Evolutionary conservation across 2,888 invertebrate genomes (phyloP), one percentile per base, ranked within the genome.

Genomic region (Liposcelis brunnea): DNA sequence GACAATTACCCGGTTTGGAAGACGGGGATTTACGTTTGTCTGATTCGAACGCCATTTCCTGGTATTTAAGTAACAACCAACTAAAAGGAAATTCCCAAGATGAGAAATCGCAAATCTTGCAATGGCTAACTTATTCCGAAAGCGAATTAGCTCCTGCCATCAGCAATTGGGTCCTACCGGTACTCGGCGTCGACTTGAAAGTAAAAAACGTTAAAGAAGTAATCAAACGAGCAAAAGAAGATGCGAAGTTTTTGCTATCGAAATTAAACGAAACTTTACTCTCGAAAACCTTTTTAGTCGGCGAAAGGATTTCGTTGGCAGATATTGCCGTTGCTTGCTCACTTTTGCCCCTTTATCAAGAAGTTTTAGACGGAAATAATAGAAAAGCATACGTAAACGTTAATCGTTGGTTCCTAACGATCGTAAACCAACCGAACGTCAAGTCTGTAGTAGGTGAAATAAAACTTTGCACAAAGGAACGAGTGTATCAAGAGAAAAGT

Each of bases 381-480:
- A 56, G 58, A 47, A 54, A 55, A 37, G 54, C 54, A n/a, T 59
- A 57, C 46, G 46, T 49, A 12, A 62, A 63, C 50, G 50, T 65
- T 4, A 59, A 55, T 11, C 59, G 64, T 45, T 68, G 67, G 67
- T 65, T 64, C 52, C 53, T 54, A 40, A 67, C 64, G 6, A 54
- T 67, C 44, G 48, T 61, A 8, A 59, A 66, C 50, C 63, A 64
- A 44, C 54, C 61, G 7, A 50, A 58, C 46, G 58, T 62, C 26
- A 53, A 51, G 43, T 49, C 45, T 11, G 49, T 60, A 15, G 48
- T 61, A 31, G 55, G 55, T 44, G 47, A 55, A 44, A 56, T 58
- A 32, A 49, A 56, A 55, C 55, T 57, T 40, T 40, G 40, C 19
- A 8, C 16, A 10, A 35, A 35, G 35, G 35, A 15, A 26, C 26